Evolutionary conservation across 2,113 vertebrate genomes (phyloP).

Genomic region (Protomyctophum bolini): DNA sequence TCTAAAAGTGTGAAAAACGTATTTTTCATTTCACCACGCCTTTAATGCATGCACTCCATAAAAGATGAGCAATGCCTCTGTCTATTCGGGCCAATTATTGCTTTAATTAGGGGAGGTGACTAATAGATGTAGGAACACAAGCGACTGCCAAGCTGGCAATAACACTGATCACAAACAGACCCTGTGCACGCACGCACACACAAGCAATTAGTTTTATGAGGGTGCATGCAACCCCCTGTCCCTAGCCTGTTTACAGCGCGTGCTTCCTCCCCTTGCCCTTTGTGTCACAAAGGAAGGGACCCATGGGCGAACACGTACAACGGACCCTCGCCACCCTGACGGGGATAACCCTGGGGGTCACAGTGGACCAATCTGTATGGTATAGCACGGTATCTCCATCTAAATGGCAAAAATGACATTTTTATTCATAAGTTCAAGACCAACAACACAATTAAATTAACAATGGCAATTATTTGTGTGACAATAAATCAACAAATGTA

Average conservation of each 20-base stretch:
- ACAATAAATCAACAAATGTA: too few species aligned
- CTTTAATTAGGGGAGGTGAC: not conserved
- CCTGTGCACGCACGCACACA: not conserved
- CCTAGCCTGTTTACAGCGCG: not conserved
- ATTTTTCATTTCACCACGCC: too few species aligned
- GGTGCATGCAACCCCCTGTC: slow-evolving; percentile 6
- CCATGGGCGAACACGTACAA: slow-evolving; percentile 32
- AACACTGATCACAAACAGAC: slow-evolving; percentile 41
- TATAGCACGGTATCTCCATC: too few species aligned
- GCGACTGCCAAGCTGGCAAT: slow-evolving; percentile 7
- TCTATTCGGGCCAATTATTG: not conserved
- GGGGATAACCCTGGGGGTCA: not conserved
- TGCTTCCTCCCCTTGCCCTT: not conserved
- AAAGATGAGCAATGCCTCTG: slow-evolving; percentile 17
- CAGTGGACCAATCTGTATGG: not conserved
- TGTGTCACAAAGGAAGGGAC: not conserved
- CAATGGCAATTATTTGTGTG: too few species aligned
- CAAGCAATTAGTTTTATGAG: slow-evolving; percentile 57
- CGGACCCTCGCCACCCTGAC: slow-evolving; percentile 18
- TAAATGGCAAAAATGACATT: too few species aligned
- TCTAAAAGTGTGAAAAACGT: too few species aligned
- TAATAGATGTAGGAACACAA: slow-evolving; percentile 10
- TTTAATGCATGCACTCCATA: not conserved
- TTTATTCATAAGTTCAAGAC: too few species aligned
- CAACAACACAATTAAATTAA: too few species aligned